phyloP scores from a whole-genome alignment of 2,113 vertebrate genomes.

The Scophthalmus maximus region DNA sequence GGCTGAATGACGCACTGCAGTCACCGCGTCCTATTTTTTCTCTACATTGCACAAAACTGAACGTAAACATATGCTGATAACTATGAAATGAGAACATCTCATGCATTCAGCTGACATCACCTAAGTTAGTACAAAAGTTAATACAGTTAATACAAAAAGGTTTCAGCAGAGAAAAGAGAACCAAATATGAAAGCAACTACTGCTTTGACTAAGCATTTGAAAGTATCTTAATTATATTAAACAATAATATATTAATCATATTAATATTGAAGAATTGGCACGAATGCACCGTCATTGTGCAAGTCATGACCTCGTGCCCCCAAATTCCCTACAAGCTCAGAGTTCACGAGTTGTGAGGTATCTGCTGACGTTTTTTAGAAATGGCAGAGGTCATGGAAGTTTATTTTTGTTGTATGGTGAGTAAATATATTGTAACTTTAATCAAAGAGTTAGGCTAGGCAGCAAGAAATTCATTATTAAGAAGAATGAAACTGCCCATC shows the following conservation, averaged over 20 bases:
- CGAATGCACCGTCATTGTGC: too few species aligned
- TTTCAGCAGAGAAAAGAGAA: not conserved
- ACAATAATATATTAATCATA: not conserved
- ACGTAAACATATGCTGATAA: not conserved
- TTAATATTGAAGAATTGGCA: not conserved
- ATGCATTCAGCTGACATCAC: not conserved
- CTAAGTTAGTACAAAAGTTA: not conserved
- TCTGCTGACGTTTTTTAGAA: too few species aligned
- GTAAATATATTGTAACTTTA: too few species aligned
- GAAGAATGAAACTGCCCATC: conserved; percentile 1
- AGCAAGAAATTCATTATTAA: not conserved
- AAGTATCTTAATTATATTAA: not conserved
- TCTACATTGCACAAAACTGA: conserved; percentile 1
- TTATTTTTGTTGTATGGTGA: too few species aligned
- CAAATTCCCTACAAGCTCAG: too few species aligned
- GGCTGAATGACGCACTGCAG: conserved; percentile 45
- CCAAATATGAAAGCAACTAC: not conserved
- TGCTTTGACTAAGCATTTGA: not conserved
- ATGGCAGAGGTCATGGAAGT: too few species aligned
- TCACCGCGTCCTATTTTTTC: conserved; percentile 25
- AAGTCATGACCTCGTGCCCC: too few species aligned
- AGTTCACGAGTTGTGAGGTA: too few species aligned
- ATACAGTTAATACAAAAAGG: too few species aligned
- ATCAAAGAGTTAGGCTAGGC: not conserved
- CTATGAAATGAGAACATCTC: not conserved